Evolutionary conservation across 2,888 invertebrate genomes (phyloP).

Genomic region (Choreutis nemorana): DNA sequence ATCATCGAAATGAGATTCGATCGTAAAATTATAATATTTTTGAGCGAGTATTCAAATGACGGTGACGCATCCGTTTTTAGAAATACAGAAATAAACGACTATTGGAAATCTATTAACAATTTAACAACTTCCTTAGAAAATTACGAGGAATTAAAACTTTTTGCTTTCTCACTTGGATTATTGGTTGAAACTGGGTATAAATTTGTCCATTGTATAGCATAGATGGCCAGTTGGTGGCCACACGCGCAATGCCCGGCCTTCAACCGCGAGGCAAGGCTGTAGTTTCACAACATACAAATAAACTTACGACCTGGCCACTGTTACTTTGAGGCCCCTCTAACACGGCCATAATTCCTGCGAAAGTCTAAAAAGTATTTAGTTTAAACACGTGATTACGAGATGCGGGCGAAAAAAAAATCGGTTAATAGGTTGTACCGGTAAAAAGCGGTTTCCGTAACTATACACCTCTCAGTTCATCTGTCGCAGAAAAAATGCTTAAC

Average conservation of each 20-base stretch:
- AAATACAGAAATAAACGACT: constrained; percentile 48
- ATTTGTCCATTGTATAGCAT: background rate
- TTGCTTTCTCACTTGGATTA: background rate
- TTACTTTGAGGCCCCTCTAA: constrained; percentile 23
- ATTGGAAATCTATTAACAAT: constrained; percentile 47
- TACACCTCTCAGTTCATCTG: constrained; percentile 54
- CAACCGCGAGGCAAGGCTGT: constrained; percentile 51
- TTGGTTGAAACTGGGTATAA: background rate
- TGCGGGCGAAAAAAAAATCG: constrained; percentile 27
- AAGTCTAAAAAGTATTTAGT: background rate
- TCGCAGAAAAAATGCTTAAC: constrained; percentile 44
- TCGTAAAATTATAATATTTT: constrained; percentile 32
- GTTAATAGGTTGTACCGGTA: constrained; percentile 44
- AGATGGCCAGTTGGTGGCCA: constrained; percentile 21
- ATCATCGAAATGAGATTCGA: constrained; percentile 19
- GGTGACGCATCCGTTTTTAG: constrained; percentile 60
- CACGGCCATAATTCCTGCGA: constrained; percentile 6
- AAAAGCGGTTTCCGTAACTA: constrained; percentile 60
- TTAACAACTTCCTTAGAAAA: constrained; percentile 54
- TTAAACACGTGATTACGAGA: constrained; percentile 35
- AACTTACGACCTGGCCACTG: constrained; percentile 25
- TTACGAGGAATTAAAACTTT: constrained; percentile 15
- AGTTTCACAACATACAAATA: constrained; percentile 49
- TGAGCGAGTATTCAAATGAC: constrained; percentile 61
- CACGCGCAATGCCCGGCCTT: constrained; percentile 46